These are phyloP conservation scores for Zingel zingel DNA, from an alignment of 2,113 vertebrate genomes.

Conservation along the genomic window DNA sequence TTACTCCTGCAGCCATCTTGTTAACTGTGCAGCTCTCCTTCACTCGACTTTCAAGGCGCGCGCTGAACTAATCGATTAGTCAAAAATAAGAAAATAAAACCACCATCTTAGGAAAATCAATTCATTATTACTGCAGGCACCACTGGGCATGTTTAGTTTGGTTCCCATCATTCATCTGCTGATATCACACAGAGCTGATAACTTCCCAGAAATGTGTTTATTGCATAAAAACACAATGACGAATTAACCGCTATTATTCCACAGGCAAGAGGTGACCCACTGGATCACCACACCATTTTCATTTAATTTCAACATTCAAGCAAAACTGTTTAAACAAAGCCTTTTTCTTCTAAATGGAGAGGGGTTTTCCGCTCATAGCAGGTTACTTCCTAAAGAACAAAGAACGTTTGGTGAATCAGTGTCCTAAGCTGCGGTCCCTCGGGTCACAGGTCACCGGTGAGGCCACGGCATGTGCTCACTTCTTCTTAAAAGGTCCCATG, in stretches of 20 bases:
- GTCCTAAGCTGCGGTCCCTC: conserved; percentile 34
- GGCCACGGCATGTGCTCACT: background rate
- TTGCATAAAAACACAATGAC: background rate
- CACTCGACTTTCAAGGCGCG: background rate
- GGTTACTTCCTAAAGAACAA: conserved; percentile 31
- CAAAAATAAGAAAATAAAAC: background rate
- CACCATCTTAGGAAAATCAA: background rate
- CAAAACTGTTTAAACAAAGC: background rate
- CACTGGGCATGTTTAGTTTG: background rate
- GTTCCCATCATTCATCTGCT: background rate
- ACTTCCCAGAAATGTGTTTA: conserved; percentile 5
- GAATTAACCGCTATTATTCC: conserved; percentile 4
- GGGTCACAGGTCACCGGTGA: conserved; percentile 48
- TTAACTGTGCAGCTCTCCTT: background rate
- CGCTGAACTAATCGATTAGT: background rate
- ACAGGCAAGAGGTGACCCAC: conserved; percentile 8
- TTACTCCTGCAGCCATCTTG: background rate
- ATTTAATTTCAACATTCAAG: background rate
- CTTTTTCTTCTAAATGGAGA: background rate
- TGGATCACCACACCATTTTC: conserved; percentile 3
- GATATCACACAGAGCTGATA: background rate
- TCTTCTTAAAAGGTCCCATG: conserved; percentile 13
- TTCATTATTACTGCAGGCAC: background rate
- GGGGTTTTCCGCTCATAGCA: background rate
- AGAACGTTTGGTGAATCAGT: conserved; percentile 41